Evolutionary conservation across 2,888 invertebrate genomes (phyloP).

Genomic region (Polyommatus iphigenia): DNA sequence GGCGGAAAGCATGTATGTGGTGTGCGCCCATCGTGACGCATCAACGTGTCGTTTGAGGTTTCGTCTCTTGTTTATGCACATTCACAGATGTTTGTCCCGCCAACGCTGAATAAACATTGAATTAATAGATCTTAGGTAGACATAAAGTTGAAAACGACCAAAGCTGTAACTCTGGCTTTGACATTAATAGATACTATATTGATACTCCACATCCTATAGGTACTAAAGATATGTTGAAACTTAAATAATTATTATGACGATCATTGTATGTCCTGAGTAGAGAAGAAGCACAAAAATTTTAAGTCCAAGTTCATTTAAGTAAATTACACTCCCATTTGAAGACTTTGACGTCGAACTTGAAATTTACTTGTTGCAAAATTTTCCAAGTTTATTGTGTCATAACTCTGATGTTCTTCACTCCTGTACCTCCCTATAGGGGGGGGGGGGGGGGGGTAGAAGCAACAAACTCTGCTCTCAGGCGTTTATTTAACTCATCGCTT

Average conservation of each 20-base stretch:
- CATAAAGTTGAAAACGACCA: too few species aligned
- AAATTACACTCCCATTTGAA: not conserved
- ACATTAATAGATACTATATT: too few species aligned
- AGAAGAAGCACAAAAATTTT: not conserved
- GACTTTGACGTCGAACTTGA: not conserved
- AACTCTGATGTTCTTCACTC: not conserved
- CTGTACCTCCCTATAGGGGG: not conserved
- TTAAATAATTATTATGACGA: not conserved
- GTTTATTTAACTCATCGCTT: not conserved
- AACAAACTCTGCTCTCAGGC: not conserved
- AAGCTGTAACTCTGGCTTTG: too few species aligned
- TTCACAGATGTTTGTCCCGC: not conserved
- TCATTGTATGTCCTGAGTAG: not conserved
- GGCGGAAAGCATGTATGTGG: not conserved
- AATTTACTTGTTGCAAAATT: not conserved
- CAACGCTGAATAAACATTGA: too few species aligned
- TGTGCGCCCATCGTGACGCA: not conserved
- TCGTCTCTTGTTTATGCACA: not conserved
- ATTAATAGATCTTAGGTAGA: too few species aligned
- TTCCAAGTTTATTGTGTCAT: not conserved
- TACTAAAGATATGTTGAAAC: too few species aligned
- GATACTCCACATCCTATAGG: too few species aligned
- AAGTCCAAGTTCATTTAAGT: not conserved
- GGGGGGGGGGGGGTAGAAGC: not conserved
- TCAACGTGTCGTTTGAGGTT: slow-evolving; percentile 6